Percentiles rank a stretch among this genome's conserved stretches.
Evolutionary conservation across 2,113 vertebrate species (phyloP).

Genomic region (Cyanoramphus novaezelandiae): DNA sequence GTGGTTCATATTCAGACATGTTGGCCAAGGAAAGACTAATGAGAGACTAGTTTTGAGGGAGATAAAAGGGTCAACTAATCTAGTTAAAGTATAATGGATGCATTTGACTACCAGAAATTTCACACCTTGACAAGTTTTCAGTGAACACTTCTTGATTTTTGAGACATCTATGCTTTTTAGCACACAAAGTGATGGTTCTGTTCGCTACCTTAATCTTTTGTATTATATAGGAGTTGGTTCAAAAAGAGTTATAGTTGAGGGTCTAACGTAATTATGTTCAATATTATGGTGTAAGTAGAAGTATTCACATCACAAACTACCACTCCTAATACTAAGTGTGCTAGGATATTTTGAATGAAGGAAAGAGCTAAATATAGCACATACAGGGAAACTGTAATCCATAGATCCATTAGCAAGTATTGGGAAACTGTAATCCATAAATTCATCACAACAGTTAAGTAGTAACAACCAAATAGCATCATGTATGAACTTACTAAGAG

Average conservation of each 20-base stretch:
- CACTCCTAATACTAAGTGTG: neutral
- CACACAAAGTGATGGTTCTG: neutral
- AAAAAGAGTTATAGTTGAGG: neutral
- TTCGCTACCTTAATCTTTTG: neutral
- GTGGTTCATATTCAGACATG: neutral
- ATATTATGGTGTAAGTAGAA: neutral
- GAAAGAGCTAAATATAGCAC: neutral
- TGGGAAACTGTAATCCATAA: neutral
- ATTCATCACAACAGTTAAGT: neutral
- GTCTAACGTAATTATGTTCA: neutral
- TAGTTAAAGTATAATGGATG: neutral
- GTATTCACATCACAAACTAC: neutral
- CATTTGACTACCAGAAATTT: neutral
- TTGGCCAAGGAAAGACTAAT: neutral
- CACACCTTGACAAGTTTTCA: neutral
- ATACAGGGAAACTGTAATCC: neutral
- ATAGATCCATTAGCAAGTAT: neutral
- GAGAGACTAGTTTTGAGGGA: neutral
- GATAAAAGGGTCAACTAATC: neutral
- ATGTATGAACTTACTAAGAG: neutral
- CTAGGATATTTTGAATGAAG: neutral
- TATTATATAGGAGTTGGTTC: neutral
- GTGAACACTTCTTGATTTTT: neutral
- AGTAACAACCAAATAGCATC: neutral
- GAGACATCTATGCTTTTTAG: neutral